phyloP scores from a whole-genome alignment of 2,113 vertebrate genomes.

The Chlorocebus sabaeus region DNA sequence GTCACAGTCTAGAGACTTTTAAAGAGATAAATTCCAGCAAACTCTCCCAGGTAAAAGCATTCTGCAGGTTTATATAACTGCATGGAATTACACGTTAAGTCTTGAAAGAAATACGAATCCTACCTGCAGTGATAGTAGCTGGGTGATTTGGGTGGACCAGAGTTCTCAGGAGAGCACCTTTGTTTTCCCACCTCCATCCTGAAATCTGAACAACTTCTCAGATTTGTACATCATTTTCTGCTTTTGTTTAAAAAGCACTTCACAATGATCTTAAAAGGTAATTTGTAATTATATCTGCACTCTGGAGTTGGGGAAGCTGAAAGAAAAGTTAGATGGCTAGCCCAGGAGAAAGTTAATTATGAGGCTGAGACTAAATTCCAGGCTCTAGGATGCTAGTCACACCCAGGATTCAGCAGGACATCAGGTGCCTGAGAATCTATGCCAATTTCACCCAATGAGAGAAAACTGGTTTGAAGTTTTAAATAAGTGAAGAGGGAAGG shows the following conservation, averaged over 20 bases:
- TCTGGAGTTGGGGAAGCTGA: neutral
- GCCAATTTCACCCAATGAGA: neutral
- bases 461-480: neutral
- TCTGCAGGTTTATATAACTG: neutral
- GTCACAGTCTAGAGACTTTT: neutral
- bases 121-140: neutral
- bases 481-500: neutral
- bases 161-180: neutral
- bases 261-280: neutral
- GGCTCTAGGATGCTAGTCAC: neutral
- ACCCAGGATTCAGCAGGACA: neutral
- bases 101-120: neutral
- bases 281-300: neutral
- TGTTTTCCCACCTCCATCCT: neutral
- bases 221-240: neutral
- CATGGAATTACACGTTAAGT: neutral
- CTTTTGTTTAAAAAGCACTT: neutral
- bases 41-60: neutral
- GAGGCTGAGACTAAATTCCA: neutral
- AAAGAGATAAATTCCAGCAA: slow-evolving; percentile 27
- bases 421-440: neutral
- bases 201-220: neutral
- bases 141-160: neutral
- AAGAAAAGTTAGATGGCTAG: neutral
- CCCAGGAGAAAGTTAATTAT: neutral